Conservation (phyloP, 37 sponge, comb jelly and placozoan genomes). For the Beroe forskalii region DNA sequence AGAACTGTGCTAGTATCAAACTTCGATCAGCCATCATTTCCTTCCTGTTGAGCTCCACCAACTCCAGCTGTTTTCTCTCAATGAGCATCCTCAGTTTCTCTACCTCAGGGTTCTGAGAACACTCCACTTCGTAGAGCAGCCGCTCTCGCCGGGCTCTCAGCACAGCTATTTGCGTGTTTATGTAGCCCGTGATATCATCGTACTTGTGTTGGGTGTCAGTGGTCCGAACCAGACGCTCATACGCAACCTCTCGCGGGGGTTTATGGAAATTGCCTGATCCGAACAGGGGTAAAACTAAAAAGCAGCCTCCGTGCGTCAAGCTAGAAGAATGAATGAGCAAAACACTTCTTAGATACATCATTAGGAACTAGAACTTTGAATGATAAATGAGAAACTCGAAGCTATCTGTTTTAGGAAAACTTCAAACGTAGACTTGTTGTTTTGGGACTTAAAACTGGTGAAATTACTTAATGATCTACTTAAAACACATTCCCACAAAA, state of each 20-base stretch:
- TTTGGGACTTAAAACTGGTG: too few species aligned
- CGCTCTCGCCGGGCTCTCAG: background rate
- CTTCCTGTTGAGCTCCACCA: background rate
- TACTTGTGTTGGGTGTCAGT: background rate
- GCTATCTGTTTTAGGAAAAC: too few species aligned
- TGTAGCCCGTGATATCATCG: background rate
- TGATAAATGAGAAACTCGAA: too few species aligned
- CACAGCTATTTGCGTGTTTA: background rate
- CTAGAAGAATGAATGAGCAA: background rate
- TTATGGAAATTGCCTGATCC: too few species aligned
- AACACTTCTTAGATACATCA: too few species aligned
- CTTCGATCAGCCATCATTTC: background rate
- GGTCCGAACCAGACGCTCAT: background rate
- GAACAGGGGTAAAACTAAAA: too few species aligned
- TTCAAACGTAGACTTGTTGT: too few species aligned
- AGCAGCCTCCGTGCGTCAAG: background rate
- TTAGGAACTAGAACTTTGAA: too few species aligned
- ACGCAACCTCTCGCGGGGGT: too few species aligned
- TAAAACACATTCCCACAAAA: too few species aligned
- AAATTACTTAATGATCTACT: too few species aligned
- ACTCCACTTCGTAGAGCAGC: background rate
- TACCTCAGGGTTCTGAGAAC: background rate
- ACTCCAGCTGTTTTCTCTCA: slow-evolving; percentile 6
- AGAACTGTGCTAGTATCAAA: slow-evolving; percentile 13
- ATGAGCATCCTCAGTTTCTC: background rate